Evolutionary conservation across 2,113 vertebrate species (phyloP), one percentile per base, ranked within the genome.

Genomic region (Porphyrio hochstetteri): DNA sequence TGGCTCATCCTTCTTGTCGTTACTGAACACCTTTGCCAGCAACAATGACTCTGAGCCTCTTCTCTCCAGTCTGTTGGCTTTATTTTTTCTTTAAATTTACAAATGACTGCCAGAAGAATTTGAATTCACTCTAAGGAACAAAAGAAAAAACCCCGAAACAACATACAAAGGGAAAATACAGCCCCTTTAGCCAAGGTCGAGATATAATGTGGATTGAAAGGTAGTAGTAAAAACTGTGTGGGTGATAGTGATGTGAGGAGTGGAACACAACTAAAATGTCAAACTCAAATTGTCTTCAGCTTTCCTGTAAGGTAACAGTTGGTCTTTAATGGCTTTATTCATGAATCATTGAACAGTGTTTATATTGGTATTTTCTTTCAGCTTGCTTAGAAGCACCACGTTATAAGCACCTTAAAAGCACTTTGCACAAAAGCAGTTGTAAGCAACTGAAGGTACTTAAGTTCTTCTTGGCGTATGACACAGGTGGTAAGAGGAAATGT

Each of bases 401-500:
- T 91, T 81, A 56, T 64, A 92, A 96, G 96, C 96, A 96, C 95
- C 95, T 96, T 97, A 97, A 88, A 96, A 97, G 93, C 92, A 72
- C 84, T 96, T 96, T 96, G 96, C 93, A 96, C 96, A 92, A 82
- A 92, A 89, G 80, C 85, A 91, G 63, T 82, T 93, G 70, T 76
- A 79, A 95, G 81, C 85, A 91, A 77, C 57, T 50, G 77, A 69
- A 69, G 83, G 92, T 91, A 88, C 82, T 87, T 42, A 35, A 60
- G 90, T 90, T 91, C 38, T 82, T 94, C 77, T 84, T 5, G 21
- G 24, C 63, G 68, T 88, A 76, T 59, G 91, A 38, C 60, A 27
- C 19, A 83, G 68, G 65, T 50, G 36, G 19, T 38, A 71, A 88
- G 90, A 92, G 65, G 40, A 78, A 38, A 68, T 82, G 68, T 48